Percentiles rank a stretch among this genome's conserved stretches.
Conservation (phyloP, 2,797 vertebrate genomes). For the Carapus acus region DNA sequence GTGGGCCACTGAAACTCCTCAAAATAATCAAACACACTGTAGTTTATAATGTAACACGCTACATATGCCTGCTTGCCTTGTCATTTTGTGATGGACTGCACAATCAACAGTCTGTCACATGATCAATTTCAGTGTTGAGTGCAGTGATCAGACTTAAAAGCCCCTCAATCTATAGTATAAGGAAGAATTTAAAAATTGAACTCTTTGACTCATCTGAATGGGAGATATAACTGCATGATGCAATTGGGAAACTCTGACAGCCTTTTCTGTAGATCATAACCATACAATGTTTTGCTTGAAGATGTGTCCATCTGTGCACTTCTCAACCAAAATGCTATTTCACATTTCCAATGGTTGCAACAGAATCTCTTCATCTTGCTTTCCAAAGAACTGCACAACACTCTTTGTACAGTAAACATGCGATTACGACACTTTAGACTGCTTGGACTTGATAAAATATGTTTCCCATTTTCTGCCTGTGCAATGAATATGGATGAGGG, state of each 20-base stretch:
- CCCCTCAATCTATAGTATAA: no score
- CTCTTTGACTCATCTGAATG: constrained; percentile 28
- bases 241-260: constrained; percentile 15
- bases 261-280: background rate
- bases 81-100: constrained; percentile 1
- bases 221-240: constrained; percentile 28
- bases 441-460: constrained; percentile 55
- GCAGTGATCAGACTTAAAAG: constrained; percentile 16
- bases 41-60: no score
- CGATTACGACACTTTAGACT: constrained; percentile 46
- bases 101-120: background rate
- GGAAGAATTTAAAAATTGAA: constrained; percentile 27
- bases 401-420: constrained; percentile 42
- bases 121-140: constrained; percentile 6
- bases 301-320: no score
- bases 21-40: no score
- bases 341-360: constrained; percentile 33
- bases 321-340: no score
- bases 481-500: constrained; percentile 59
- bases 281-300: background rate
- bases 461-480: constrained; percentile 43
- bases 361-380: constrained; percentile 47
- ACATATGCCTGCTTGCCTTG: background rate
- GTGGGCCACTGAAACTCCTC: background rate
- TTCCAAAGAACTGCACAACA: constrained; percentile 21